Evolutionary conservation across 2,797 vertebrate species (phyloP).

Genomic region (Pseudochirops corinnae): DNA sequence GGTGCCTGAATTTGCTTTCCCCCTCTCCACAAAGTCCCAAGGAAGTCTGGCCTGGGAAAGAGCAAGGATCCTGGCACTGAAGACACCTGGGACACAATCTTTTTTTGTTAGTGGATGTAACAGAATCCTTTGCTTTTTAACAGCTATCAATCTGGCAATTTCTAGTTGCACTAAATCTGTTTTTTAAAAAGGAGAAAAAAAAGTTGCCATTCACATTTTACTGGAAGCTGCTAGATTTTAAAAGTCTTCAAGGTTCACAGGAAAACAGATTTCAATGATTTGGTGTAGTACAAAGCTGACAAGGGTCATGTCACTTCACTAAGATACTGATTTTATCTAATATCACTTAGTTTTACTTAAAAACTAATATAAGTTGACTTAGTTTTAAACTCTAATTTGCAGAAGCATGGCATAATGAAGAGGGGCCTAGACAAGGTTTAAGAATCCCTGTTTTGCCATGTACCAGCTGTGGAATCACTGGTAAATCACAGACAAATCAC

Average conservation of each 20-base stretch:
- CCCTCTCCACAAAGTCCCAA: neutral
- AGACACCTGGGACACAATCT: neutral
- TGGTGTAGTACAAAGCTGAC: constrained; percentile 49
- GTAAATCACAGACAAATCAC: neutral
- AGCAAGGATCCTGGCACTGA: neutral
- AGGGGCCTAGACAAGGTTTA: neutral
- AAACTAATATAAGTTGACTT: neutral
- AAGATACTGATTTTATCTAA: constrained; percentile 42
- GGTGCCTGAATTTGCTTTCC: neutral
- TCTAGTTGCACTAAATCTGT: constrained; percentile 65
- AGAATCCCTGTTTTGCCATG: neutral
- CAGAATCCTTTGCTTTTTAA: constrained; percentile 16
- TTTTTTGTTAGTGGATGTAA: neutral
- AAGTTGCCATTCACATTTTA: constrained; percentile 53
- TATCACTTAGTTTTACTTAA: neutral
- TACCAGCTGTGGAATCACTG: neutral
- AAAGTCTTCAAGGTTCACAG: constrained; percentile 55
- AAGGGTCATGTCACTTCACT: constrained; percentile 39
- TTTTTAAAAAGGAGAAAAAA: constrained; percentile 61
- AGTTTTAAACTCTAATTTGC: neutral
- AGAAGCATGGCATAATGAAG: neutral
- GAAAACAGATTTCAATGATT: constrained; percentile 47
- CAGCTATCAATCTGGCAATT: constrained; percentile 59
- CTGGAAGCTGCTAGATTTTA: constrained; percentile 55
- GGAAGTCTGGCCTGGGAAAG: neutral